phyloP scores from a whole-genome alignment of 2,888 invertebrate genomes.

The Litoditis marina region DNA sequence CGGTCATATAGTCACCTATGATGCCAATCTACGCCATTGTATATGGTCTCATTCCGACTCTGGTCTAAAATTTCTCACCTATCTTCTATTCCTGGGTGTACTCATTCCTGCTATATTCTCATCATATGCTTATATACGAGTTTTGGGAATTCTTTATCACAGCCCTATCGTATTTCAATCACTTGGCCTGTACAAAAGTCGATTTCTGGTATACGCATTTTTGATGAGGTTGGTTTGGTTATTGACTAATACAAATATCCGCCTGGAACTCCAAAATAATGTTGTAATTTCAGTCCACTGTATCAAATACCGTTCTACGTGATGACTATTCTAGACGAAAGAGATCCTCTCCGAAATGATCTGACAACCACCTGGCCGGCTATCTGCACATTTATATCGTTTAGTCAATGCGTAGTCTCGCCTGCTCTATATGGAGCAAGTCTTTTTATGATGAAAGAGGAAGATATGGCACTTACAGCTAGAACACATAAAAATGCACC shows the following conservation, averaged over 20 bases:
- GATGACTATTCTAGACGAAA: constrained; percentile 46
- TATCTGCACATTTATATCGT: constrained; percentile 49
- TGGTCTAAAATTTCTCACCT: constrained; percentile 60
- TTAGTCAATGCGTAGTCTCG: constrained; percentile 47
- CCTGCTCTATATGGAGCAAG: constrained; percentile 57
- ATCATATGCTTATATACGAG: constrained; percentile 59
- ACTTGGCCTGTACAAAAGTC: constrained; percentile 58
- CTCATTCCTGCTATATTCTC: constrained; percentile 54
- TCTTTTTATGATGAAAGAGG: constrained; percentile 61
- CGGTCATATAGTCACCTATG: constrained; percentile 58
- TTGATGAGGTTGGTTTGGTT: constrained; percentile 46
- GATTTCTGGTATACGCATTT: constrained; percentile 60
- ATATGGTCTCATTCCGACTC: constrained; percentile 57
- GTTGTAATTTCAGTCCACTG: constrained; percentile 48
- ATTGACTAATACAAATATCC: too few relatives aligned
- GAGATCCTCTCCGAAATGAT: constrained; percentile 31
- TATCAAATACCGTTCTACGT: constrained; percentile 57
- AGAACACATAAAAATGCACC: constrained; percentile 45
- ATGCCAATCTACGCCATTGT: constrained; percentile 40
- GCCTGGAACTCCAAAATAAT: neutral
- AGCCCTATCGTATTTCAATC: constrained; percentile 61
- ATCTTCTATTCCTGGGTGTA: constrained; percentile 60
- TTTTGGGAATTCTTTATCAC: constrained; percentile 60
- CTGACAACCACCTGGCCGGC: constrained; percentile 45
- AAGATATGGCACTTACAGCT: constrained; percentile 61